Conservation (phyloP, 2,888 invertebrate species). For the Tenthredo mesomela region DNA sequence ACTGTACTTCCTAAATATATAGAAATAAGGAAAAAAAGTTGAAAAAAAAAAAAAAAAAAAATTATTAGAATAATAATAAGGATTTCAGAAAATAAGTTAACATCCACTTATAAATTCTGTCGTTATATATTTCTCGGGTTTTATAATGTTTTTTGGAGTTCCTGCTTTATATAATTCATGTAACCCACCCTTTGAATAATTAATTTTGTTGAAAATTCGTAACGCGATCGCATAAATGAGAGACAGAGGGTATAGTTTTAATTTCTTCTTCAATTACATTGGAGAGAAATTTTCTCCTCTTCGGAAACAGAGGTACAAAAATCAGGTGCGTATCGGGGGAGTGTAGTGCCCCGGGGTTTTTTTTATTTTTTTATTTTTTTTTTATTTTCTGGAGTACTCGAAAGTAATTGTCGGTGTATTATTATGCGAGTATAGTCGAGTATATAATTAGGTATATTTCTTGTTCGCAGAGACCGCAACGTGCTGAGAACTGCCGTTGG, state of each 20-base stretch:
- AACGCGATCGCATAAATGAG: background rate
- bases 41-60: background rate
- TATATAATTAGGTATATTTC: constrained; percentile 45
- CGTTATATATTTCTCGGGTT: background rate
- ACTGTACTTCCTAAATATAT: background rate
- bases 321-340: background rate
- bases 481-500: constrained; percentile 24
- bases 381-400: background rate
- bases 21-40: background rate
- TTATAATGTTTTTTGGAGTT: background rate
- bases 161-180: background rate
- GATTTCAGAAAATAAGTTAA: background rate
- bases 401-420: constrained; percentile 35
- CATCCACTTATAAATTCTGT: background rate
- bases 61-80: background rate
- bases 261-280: background rate
- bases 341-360: background rate
- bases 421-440: constrained; percentile 10
- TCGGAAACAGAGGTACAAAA: background rate
- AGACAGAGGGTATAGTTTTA: background rate
- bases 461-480: background rate
- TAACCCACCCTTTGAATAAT: constrained; percentile 10
- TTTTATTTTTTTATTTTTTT: background rate
- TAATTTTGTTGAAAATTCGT: background rate
- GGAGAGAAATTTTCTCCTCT: background rate